Evolutionary conservation across 1,140 invertebrate genomes (phyloP), one percentile per base, ranked within the genome.

Genomic region (Drosophila santomea): DNA sequence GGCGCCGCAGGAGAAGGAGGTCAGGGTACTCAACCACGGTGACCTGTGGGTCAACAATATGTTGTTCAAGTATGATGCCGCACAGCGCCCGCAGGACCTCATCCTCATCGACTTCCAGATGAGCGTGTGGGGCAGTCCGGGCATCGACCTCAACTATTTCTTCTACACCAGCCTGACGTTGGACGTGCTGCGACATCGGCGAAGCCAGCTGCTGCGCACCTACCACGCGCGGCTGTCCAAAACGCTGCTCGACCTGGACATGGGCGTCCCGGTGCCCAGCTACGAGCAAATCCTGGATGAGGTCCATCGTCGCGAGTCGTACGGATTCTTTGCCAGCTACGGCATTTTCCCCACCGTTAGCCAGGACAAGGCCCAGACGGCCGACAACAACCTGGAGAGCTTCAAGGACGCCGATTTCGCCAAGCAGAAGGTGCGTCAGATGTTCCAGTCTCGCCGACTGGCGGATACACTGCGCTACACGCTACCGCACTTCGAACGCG

Each of bases 1-100:
- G 38, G 73, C 74, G 4, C 85, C 73, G 5, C 45, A 69, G 8
- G 59, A 76, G 17, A 32, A 71, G 38, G 7, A 74, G 58, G 60
- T 78, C 64, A 93, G 93, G 45, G 95, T 95, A 2, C 88, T 96
- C 3, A 95, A 94, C 76, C 95, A 96, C 59, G 95, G 95, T 11
- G 95, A 96, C 80, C 92, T 93, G 2, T 96, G 95, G 95, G 92
- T 94, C 0, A 95, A 95, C 72, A 96, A 96, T 61, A 94, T 95
- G 90, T 78, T 96, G 39, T 95, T 96, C 78, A 93, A 93, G 32
- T 95, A 95, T 76, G 63, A 78, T 38, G 25, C 47, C 8, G 17
- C 20, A 0, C 28, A 63, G 6, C 51, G 67, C 25, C 61, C 48
- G 6, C 51, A 59, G 47, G 83, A 91, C 58, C 41, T 80, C 8